Evolutionary conservation across 2,113 vertebrate species (phyloP).

Genomic region (Rhabdomys dilectus): DNA sequence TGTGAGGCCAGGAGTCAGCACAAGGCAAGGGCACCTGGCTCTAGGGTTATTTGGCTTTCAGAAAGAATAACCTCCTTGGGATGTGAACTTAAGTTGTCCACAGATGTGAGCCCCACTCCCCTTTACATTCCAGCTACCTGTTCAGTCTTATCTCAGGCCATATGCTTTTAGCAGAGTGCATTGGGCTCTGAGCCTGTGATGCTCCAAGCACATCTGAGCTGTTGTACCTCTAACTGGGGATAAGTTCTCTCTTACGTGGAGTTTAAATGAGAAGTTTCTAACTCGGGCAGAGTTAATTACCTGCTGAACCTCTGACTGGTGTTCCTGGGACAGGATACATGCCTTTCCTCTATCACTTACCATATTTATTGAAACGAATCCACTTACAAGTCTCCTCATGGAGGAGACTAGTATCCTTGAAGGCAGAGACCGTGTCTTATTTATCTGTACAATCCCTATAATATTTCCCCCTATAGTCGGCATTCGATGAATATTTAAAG

Average conservation of each 20-base stretch:
- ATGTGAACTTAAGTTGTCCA: slow-evolving; percentile 11
- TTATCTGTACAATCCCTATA: slow-evolving; percentile 61
- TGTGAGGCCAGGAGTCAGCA: background rate
- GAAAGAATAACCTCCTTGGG: background rate
- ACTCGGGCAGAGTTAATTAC: slow-evolving; percentile 52
- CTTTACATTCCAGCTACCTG: background rate
- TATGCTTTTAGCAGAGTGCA: background rate
- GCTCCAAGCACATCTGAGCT: background rate
- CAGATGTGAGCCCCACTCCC: background rate
- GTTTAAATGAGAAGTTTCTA: slow-evolving; percentile 50
- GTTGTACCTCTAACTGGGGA: background rate
- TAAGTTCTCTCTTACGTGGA: background rate
- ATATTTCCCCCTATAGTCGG: slow-evolving; percentile 4
- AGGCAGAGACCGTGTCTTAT: slow-evolving; percentile 59
- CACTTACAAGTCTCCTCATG: slow-evolving; percentile 64
- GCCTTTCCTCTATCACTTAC: slow-evolving; percentile 62
- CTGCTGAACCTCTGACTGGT: background rate
- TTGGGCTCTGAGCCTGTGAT: background rate
- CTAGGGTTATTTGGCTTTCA: background rate
- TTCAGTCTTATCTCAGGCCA: background rate
- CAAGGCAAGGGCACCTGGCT: background rate
- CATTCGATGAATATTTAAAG: slow-evolving; percentile 77
- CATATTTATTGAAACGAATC: slow-evolving; percentile 76
- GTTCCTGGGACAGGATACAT: background rate
- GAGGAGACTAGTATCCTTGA: slow-evolving; percentile 68